phyloP scores from a whole-genome alignment of 2,888 invertebrate species.

The Ernsta delagoae region DNA sequence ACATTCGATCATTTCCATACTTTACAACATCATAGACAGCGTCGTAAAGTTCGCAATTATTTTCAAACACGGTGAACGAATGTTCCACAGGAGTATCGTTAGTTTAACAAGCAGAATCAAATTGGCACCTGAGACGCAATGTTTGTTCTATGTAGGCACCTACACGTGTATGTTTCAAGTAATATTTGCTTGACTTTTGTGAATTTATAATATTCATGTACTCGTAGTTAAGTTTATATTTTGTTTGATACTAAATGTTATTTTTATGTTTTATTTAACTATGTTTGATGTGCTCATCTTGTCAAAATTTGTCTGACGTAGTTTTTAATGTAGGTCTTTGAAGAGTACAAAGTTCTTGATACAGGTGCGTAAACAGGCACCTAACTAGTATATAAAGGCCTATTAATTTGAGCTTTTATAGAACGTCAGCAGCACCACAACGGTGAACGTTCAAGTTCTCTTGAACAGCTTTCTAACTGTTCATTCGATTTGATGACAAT shows the following conservation, averaged over 20 bases:
- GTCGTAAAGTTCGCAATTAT: constrained; percentile 12
- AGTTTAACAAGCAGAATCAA: constrained; percentile 46
- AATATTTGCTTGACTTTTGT: no score
- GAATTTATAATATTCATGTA: no score
- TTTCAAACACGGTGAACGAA: constrained; percentile 22
- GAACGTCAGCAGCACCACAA: background rate
- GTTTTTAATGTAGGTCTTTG: no score
- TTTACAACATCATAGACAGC: background rate
- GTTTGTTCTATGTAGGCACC: constrained; percentile 28
- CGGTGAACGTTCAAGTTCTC: background rate
- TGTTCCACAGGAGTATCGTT: constrained; percentile 35
- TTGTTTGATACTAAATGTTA: no score
- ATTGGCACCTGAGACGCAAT: constrained; percentile 43
- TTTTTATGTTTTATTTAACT: no score
- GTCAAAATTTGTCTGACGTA: no score
- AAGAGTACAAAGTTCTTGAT: no score
- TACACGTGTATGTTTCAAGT: no score
- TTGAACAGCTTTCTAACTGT: no score
- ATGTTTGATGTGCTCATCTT: no score
- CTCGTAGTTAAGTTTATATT: no score
- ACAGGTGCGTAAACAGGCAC: background rate
- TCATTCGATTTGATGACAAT: background rate
- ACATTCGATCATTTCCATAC: background rate
- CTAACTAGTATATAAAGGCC: no score
- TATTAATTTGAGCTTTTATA: background rate